These are phyloP conservation scores for Xestia rhomboidea DNA, from an alignment of 2,888 invertebrate species.

Conservation along the genomic window DNA sequence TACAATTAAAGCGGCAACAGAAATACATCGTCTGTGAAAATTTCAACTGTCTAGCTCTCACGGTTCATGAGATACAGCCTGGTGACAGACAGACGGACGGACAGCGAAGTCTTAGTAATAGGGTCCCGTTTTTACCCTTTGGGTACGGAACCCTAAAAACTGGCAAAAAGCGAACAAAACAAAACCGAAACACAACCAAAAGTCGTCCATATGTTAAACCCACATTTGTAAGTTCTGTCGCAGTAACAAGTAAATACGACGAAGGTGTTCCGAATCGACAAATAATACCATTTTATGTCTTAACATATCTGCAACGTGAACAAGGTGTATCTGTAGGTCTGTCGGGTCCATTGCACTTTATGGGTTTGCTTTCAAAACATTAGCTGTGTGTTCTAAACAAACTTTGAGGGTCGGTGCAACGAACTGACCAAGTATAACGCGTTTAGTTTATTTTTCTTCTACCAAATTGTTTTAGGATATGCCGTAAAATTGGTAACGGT, in stretches of 20 bases:
- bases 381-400: conserved; percentile 76
- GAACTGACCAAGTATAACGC: conserved; percentile 69
- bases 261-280: conserved; percentile 53
- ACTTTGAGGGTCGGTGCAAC: conserved; percentile 76
- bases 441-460: conserved; percentile 75
- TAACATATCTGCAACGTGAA: conserved; percentile 69
- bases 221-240: conserved; percentile 43
- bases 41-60: too few species aligned
- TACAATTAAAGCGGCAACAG: too few species aligned
- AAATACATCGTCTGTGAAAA: too few species aligned
- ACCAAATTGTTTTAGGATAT: conserved; percentile 72
- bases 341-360: conserved; percentile 78
- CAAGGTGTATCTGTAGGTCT: conserved; percentile 76
- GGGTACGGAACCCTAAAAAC: too few species aligned
- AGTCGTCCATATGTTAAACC: conserved; percentile 14
- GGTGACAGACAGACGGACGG: too few species aligned
- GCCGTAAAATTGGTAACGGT: conserved; percentile 73
- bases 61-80: too few species aligned
- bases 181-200: neutral
- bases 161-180: neutral
- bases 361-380: conserved; percentile 79
- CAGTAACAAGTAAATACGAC: conserved; percentile 51
- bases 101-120: too few species aligned
- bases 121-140: too few species aligned
- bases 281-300: conserved; percentile 65